Evolutionary conservation across 2,888 invertebrate genomes (phyloP).

Genomic region (Parnassius glacialis): DNA sequence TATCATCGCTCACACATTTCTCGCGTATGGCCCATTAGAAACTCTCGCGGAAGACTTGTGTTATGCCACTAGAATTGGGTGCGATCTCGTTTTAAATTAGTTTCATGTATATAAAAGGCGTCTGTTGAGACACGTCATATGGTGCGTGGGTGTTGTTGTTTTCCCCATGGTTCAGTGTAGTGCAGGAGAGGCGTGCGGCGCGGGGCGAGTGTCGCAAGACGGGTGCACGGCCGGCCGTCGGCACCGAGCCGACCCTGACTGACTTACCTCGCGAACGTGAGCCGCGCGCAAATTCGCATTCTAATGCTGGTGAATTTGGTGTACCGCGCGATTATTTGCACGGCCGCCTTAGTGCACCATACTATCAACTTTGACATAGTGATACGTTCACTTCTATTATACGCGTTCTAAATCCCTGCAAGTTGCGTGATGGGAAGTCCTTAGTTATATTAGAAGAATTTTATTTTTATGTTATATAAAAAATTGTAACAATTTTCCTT

Average conservation of each 20-base stretch:
- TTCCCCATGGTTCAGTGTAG: conserved; percentile 37
- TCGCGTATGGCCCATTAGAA: conserved; percentile 1
- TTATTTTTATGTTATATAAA: neutral
- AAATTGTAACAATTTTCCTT: too few species aligned
- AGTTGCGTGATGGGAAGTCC: neutral
- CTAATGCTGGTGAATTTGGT: conserved; percentile 74
- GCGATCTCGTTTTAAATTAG: conserved; percentile 22
- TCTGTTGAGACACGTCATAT: conserved; percentile 29
- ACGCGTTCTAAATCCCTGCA: neutral
- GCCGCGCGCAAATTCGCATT: conserved; percentile 75
- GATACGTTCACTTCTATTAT: conserved; percentile 9
- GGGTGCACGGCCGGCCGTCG: conserved; percentile 80
- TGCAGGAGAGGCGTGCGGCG: conserved; percentile 32
- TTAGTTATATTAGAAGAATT: neutral
- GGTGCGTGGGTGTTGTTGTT: conserved; percentile 38
- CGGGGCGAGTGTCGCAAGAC: conserved; percentile 58
- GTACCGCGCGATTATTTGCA: conserved; percentile 53
- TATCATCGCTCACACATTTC: neutral
- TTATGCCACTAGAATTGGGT: conserved; percentile 11
- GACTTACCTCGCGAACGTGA: conserved; percentile 79
- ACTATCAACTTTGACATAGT: conserved; percentile 13
- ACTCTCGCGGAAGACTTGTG: conserved; percentile 19
- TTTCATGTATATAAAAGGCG: conserved; percentile 31
- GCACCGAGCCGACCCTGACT: conserved; percentile 80
- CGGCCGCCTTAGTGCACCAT: conserved; percentile 23